phyloP scores from a whole-genome alignment of 2,888 invertebrate species.

The Philopedon plagiatum region DNA sequence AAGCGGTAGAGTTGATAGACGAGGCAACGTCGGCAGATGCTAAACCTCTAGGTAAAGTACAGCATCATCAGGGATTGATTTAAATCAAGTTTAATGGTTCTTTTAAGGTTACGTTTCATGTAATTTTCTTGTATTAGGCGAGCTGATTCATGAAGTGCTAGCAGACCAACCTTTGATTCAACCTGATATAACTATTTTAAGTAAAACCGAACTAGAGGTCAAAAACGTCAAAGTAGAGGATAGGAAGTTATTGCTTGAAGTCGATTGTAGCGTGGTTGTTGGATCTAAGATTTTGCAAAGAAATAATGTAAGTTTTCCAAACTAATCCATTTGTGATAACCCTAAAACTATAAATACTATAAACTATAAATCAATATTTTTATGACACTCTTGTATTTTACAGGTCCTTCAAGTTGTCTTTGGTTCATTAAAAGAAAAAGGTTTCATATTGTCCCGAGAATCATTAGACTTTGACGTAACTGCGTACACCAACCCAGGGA shows the following conservation, averaged over 20 bases:
- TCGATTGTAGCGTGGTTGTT: conserved; percentile 58
- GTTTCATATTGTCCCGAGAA: conserved; percentile 76
- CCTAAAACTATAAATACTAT: no score
- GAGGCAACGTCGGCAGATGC: conserved; percentile 32
- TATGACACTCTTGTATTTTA: conserved; percentile 26
- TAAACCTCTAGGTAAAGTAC: conserved; percentile 26
- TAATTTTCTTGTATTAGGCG: conserved; percentile 20
- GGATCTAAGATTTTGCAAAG: conserved; percentile 69
- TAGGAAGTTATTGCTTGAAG: conserved; percentile 70
- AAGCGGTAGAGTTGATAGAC: conserved; percentile 53
- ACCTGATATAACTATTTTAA: conserved; percentile 75
- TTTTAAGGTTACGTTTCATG: no score
- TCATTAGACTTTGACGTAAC: conserved; percentile 70
- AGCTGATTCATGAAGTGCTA: conserved; percentile 72
- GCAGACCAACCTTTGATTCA: conserved; percentile 80
- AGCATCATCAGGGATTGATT: neutral
- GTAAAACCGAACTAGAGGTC: conserved; percentile 38
- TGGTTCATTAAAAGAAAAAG: conserved; percentile 69
- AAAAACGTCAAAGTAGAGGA: conserved; percentile 74
- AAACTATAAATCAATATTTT: no score
- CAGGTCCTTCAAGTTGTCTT: conserved; percentile 50
- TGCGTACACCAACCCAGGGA: neutral
- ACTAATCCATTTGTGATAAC: no score
- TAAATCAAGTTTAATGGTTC: neutral
- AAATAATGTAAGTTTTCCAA: conserved; percentile 60